A percentile compares a stretch with the other conserved stretches of the same genome.
phyloP scores from a whole-genome alignment of 2,113 vertebrate genomes.

The Bettongia penicillata region DNA sequence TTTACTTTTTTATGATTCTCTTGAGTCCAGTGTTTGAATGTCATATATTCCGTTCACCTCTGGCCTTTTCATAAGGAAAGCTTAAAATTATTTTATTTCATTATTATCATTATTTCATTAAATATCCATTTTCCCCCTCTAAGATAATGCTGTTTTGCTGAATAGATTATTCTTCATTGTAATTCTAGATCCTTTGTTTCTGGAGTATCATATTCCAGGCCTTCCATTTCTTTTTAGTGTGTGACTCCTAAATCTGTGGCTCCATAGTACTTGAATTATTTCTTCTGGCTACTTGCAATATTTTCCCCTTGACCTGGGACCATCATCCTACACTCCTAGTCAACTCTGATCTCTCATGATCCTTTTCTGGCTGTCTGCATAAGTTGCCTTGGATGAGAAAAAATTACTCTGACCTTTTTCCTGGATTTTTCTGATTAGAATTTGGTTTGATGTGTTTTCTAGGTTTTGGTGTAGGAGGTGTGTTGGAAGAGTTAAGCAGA shows the following conservation, averaged over 20 bases:
- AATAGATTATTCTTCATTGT: too few relatives aligned
- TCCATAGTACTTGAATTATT: background rate
- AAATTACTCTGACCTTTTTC: background rate
- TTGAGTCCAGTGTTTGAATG: too few relatives aligned
- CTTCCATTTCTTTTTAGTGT: background rate
- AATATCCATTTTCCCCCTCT: too few relatives aligned
- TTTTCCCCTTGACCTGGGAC: background rate
- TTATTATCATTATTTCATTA: too few relatives aligned
- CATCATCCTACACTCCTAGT: background rate
- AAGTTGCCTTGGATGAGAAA: background rate
- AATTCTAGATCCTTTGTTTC: too few relatives aligned
- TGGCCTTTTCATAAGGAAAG: too few relatives aligned
- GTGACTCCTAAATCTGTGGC: background rate
- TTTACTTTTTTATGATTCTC: too few relatives aligned
- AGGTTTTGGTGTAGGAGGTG: background rate
- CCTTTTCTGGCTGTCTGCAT: too few relatives aligned
- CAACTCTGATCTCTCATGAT: background rate
- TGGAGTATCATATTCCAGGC: too few relatives aligned
- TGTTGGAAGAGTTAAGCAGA: background rate
- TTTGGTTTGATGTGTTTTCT: background rate
- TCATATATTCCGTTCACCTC: too few relatives aligned
- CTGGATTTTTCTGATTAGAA: background rate
- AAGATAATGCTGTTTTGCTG: too few relatives aligned
- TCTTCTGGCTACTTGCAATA: background rate
- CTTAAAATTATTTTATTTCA: too few relatives aligned